These are phyloP conservation scores for Xenotilapia flavipinnis DNA, from an alignment of 2,113 vertebrate species.

Conservation along the genomic window DNA sequence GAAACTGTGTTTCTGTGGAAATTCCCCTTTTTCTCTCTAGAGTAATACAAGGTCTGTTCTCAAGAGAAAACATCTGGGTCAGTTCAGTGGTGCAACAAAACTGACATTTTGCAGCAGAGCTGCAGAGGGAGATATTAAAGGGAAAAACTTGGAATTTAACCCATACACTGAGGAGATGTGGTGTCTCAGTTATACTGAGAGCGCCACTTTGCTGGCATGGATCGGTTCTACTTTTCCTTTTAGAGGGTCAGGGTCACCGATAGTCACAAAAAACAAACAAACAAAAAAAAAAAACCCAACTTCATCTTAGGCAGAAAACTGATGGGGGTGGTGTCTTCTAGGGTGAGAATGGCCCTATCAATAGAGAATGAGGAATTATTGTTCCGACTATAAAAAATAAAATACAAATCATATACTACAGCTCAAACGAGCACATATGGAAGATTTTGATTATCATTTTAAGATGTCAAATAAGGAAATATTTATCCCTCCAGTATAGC, in stretches of 20 bases:
- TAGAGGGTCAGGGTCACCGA: neutral
- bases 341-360: neutral
- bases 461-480: neutral
- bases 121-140: neutral
- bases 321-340: neutral
- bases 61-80: conserved; percentile 4
- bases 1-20: conserved; percentile 17
- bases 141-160: neutral
- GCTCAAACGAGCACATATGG: neutral
- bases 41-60: neutral
- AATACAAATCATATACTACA: neutral
- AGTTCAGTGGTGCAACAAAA: neutral
- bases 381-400: neutral
- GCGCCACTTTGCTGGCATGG: neutral
- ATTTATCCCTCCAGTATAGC: neutral
- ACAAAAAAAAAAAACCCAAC: rapidly evolving
- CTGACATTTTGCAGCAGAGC: neutral
- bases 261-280: neutral
- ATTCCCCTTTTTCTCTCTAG: conserved; percentile 3
- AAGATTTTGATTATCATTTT: neutral
- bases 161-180: neutral
- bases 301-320: neutral
- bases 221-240: neutral
- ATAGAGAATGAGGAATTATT: neutral
- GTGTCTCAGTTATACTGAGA: neutral